Percentiles rank a stretch among this genome's conserved stretches.
Conservation (phyloP, 2,888 invertebrate species). For the Melinopterus prodromus region DNA sequence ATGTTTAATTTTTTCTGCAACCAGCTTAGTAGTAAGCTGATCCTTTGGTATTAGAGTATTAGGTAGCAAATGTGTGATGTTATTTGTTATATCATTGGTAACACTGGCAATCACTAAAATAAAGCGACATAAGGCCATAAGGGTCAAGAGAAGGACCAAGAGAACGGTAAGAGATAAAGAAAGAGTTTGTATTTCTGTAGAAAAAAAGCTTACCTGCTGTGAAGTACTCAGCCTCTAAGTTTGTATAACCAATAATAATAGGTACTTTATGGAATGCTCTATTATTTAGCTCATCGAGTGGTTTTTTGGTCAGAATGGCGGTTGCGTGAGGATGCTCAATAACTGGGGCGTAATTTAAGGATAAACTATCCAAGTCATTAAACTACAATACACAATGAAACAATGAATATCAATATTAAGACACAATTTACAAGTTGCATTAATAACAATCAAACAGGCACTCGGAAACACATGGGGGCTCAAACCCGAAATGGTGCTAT, state of each 20-base stretch:
- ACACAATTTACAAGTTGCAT: neutral
- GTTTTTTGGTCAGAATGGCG: slow-evolving; percentile 12
- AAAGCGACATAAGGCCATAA: too few species aligned
- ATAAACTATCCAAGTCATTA: neutral
- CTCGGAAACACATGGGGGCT: too few species aligned
- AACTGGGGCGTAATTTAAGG: neutral
- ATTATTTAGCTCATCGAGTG: neutral
- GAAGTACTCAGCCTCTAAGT: neutral
- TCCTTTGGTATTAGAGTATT: slow-evolving; percentile 11
- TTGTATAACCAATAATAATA: slow-evolving; percentile 17
- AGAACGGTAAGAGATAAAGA: too few species aligned
- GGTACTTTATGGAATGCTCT: slow-evolving; percentile 9
- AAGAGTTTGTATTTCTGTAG: too few species aligned
- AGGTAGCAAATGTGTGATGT: neutral
- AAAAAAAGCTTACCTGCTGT: neutral
- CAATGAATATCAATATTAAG: neutral
- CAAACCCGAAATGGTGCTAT: too few species aligned
- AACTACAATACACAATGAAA: neutral
- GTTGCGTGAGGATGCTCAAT: slow-evolving; percentile 4
- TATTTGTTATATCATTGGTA: neutral
- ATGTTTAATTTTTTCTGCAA: neutral
- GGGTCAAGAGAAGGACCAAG: too few species aligned
- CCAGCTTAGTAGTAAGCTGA: neutral
- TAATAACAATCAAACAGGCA: too few species aligned
- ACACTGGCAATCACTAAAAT: neutral